These are phyloP conservation scores for Hecatera dysodea DNA, from an alignment of 2,888 invertebrate species.

Conservation along the genomic window DNA sequence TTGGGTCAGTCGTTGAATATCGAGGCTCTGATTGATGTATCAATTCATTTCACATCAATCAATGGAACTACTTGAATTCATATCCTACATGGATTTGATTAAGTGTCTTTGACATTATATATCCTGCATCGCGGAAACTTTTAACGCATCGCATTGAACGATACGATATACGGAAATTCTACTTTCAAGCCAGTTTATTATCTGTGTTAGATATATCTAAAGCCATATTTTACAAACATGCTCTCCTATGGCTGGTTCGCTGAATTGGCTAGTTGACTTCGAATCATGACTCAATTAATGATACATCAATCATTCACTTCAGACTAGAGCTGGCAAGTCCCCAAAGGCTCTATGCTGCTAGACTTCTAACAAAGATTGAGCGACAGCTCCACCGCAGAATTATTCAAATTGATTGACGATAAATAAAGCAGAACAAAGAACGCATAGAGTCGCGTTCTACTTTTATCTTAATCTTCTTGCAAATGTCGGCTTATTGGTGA, in stretches of 20 bases:
- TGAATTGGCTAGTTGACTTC: constrained; percentile 2
- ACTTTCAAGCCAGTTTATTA: not conserved
- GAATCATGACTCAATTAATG: constrained; percentile 38
- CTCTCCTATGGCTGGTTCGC: not conserved
- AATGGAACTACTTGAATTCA: not conserved
- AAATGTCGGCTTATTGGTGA: constrained; percentile 61
- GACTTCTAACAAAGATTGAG: constrained; percentile 23
- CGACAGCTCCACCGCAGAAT: constrained; percentile 27
- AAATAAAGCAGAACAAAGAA: constrained; percentile 56
- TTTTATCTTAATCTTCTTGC: constrained; percentile 59
- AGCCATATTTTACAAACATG: not conserved
- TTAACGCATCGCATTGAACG: not conserved
- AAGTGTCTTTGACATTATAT: not conserved
- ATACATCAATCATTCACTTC: constrained; percentile 22
- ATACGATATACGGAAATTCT: no score
- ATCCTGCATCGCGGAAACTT: not conserved
- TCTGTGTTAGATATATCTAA: not conserved
- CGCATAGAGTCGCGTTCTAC: constrained; percentile 39
- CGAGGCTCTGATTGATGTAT: constrained; percentile 15
- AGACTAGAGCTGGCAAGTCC: constrained; percentile 24
- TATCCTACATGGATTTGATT: not conserved
- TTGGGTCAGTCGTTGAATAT: constrained; percentile 9
- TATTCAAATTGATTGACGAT: constrained; percentile 38
- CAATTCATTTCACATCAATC: constrained; percentile 25
- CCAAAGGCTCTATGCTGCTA: constrained; percentile 20